These are phyloP conservation scores for Ciona savignyi DNA, from an alignment of 23 tunicate species.

Conservation along the genomic window DNA sequence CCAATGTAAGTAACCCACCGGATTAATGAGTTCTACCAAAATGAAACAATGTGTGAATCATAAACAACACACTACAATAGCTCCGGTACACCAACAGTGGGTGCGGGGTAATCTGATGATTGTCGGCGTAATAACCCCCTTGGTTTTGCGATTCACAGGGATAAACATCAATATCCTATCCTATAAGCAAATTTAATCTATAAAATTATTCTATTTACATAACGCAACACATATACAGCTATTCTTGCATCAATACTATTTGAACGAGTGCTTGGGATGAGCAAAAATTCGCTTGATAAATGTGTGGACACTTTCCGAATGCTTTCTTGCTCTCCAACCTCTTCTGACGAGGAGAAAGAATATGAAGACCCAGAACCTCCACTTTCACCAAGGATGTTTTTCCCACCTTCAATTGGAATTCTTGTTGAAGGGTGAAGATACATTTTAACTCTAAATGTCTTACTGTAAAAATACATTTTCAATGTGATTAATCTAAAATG, in stretches of 20 bases:
- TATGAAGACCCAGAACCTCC: constrained; percentile 10
- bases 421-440: constrained; percentile 13
- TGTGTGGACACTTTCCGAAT: constrained; percentile 44
- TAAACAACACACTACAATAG: too few species aligned
- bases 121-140: neutral
- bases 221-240: constrained; percentile 41
- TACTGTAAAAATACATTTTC: too few species aligned
- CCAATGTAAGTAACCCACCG: constrained; percentile 66
- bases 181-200: too few species aligned
- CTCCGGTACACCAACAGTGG: too few species aligned
- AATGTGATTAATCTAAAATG: too few species aligned
- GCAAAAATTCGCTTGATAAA: constrained; percentile 10
- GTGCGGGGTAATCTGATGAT: neutral
- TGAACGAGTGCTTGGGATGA: constrained; percentile 37
- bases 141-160: too few species aligned
- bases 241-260: constrained; percentile 44
- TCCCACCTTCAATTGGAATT: constrained; percentile 49
- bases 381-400: constrained; percentile 8
- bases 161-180: too few species aligned
- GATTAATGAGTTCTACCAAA: too few species aligned
- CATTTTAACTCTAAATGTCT: too few species aligned
- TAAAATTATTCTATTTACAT: too few species aligned
- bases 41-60: too few species aligned
- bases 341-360: neutral
- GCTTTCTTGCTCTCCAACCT: constrained; percentile 20